Base-by-base conservation (phyloP, 2,888 invertebrate species). In the Limnephilus marmoratus region DNA sequence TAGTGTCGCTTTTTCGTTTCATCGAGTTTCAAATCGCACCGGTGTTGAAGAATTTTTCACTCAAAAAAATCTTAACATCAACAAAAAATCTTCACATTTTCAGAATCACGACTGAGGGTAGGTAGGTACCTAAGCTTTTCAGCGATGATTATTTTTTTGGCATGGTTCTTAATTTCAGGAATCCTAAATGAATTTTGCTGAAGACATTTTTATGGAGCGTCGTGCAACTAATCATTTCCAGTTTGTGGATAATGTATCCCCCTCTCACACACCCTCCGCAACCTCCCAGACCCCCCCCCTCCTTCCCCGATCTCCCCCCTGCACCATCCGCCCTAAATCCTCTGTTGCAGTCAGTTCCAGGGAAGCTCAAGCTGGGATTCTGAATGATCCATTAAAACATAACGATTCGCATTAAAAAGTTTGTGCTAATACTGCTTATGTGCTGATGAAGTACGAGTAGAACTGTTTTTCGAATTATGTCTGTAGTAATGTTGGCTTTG, bases 201-300 rank as follows among this genome's bases (percentile, higher is more conserved):
- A 90, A 90, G 92, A 92, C 92, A 86, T 92, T 92, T 92, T 92
- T 92, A 92, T 92, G 92, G 92, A 81, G 90, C 90, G 49, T 86
- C 81, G 18, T 91, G 89, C 91, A 89, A 92, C 91, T 91, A 91
- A 92, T 92, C 91, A 92, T 92, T 91, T 85, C 85, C 91, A 89
- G 91, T 81, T 90, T 91, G 90, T 90, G 91, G 85, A 91, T 92
- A 90, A 92, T 90, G 90, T 90, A 24, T 85, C 87, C 87, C 87
- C 86, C 90, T 49, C 90, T 81, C 90, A 31, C 90, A 34, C 53
- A 83, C 85, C n/a, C 80, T 29, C 85, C 90, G 7, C 18, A 29
- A 80, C 29, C 49, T 3, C 81, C 53, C 5, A 13, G 15, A 12
- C 81, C 37, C 81, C 18, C 18, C 88, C 15, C 87, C 82, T 85